Evolutionary conservation across 2,113 vertebrate genomes (phyloP).

Genomic region (Delphinapterus leucas): DNA sequence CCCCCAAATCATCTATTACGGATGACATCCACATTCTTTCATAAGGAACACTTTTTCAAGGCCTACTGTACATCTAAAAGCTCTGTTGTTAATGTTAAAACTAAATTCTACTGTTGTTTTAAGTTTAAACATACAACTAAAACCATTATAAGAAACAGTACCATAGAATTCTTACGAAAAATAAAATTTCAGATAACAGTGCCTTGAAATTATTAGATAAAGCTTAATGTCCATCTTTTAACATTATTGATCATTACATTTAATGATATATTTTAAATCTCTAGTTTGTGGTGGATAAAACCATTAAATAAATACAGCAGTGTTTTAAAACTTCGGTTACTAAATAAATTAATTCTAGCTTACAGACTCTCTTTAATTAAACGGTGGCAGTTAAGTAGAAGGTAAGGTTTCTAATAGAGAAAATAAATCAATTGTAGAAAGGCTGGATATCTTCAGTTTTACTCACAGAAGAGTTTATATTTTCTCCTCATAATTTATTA

Average conservation of each 20-base stretch:
- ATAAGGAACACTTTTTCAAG: not conserved
- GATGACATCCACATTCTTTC: not conserved
- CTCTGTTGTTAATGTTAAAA: not conserved
- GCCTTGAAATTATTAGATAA: not conserved
- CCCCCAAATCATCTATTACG: not conserved
- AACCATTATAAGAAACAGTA: not conserved
- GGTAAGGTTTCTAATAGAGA: not conserved
- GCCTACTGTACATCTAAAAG: not conserved
- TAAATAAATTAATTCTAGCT: not conserved
- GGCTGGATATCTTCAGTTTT: not conserved
- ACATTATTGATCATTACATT: not conserved
- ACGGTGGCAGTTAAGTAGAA: not conserved
- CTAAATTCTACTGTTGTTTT: not conserved
- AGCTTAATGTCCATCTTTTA: not conserved
- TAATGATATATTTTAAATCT: not conserved
- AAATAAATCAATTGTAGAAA: constrained; percentile 1
- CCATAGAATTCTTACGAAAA: not conserved
- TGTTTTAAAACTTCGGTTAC: not conserved
- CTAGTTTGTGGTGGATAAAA: not conserved
- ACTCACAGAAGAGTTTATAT: not conserved
- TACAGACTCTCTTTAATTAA: not conserved
- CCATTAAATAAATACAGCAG: not conserved
- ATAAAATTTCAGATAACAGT: not conserved
- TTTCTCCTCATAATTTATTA: not conserved
- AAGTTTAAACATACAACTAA: not conserved